Evolutionary conservation across 35 echinoderm and acorn worm genomes (phyloP).

Genomic region (Ptychodera flava): DNA sequence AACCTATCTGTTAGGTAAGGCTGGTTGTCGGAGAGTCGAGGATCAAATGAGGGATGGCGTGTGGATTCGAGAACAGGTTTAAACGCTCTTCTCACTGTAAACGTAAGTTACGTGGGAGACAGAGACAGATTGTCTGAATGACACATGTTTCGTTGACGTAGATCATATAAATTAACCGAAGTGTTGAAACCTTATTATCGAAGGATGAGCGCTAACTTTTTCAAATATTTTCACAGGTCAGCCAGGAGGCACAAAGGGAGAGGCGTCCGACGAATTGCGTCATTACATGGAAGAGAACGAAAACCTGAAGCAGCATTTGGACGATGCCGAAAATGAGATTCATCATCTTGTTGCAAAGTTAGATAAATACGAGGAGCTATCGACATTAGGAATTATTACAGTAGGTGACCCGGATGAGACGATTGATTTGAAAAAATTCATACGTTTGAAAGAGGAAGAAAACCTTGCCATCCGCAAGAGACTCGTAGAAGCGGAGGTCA

Average conservation of each 20-base stretch:
- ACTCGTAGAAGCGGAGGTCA: conserved; percentile 7
- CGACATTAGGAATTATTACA: not conserved
- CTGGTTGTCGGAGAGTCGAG: no score
- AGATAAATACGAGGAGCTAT: not conserved
- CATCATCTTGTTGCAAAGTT: not conserved
- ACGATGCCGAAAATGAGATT: not conserved
- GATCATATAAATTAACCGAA: no score
- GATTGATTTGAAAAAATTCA: not conserved
- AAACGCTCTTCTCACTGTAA: no score
- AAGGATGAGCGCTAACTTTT: no score
- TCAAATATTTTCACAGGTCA: not conserved
- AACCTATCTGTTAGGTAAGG: no score
- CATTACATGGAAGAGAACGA: not conserved
- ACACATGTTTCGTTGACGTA: no score
- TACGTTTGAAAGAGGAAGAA: not conserved
- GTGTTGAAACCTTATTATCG: no score
- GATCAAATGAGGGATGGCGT: no score
- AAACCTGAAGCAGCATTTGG: not conserved
- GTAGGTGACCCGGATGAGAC: not conserved
- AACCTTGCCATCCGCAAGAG: not conserved
- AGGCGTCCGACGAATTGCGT: not conserved
- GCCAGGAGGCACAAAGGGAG: no score
- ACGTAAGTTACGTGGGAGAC: no score
- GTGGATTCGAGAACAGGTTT: no score
- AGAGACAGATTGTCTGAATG: no score